phyloP scores from a whole-genome alignment of 1,140 invertebrate species.

The Drosophila prosaltans region DNA sequence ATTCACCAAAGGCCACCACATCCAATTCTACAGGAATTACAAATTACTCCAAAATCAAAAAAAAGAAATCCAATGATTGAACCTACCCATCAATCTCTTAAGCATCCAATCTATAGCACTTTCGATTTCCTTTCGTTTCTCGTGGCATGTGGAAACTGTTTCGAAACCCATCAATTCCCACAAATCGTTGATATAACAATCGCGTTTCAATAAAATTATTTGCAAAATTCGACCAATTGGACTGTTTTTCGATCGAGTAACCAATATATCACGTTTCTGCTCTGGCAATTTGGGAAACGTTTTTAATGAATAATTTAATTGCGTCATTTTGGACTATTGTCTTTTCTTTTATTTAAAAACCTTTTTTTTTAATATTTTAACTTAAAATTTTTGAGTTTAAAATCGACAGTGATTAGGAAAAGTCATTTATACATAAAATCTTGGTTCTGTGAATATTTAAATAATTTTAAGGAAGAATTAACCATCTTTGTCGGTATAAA shows the following conservation, averaged over 20 bases:
- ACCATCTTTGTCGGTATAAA: no score
- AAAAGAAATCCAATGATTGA: background rate
- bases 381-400: no score
- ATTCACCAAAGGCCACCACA: constrained; percentile 42
- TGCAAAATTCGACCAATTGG: constrained; percentile 25
- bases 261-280: background rate
- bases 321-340: background rate
- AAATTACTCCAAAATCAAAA: background rate
- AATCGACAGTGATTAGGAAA: no score
- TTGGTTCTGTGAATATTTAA: no score
- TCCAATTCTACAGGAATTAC: constrained; percentile 4
- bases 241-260: background rate
- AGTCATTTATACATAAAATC: no score
- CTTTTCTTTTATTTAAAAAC: no score
- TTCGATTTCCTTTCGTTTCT: constrained; percentile 23
- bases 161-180: constrained; percentile 37
- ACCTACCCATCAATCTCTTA: constrained; percentile 26
- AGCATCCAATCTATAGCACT: constrained; percentile 32
- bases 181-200: constrained; percentile 41
- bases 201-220: constrained; percentile 33
- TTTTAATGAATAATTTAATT: background rate
- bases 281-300: background rate
- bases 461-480: no score
- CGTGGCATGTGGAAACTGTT: constrained; percentile 22
- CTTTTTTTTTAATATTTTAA: no score